Evolutionary conservation across 1,140 invertebrate genomes (phyloP).

Genomic region (Cydia amplana): DNA sequence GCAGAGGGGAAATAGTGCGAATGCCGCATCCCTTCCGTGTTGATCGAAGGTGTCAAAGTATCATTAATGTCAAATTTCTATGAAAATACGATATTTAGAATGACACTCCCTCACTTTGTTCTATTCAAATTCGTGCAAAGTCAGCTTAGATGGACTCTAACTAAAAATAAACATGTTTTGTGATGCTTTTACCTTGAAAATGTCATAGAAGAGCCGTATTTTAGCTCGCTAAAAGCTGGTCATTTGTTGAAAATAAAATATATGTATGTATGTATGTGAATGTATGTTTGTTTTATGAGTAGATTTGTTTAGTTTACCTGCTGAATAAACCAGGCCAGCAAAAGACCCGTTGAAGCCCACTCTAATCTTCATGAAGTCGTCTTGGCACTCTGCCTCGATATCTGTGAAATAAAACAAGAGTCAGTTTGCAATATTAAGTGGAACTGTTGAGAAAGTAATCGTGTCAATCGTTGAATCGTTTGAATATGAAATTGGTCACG

Average conservation of each 20-base stretch:
- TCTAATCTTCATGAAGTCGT: slow-evolving; percentile 96
- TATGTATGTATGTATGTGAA: no score
- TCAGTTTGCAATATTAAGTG: background rate
- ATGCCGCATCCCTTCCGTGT: no score
- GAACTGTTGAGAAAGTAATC: background rate
- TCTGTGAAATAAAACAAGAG: slow-evolving; percentile 80
- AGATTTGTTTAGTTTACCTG: slow-evolving; percentile 80
- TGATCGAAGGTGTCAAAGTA: no score
- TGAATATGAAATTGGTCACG: slow-evolving; percentile 3
- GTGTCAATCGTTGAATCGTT: background rate
- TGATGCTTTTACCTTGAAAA: background rate
- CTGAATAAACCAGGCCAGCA: slow-evolving; percentile 92
- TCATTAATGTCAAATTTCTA: no score
- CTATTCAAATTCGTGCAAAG: no score
- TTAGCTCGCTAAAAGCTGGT: no score
- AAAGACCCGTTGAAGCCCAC: slow-evolving; percentile 96
- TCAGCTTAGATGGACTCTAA: no score
- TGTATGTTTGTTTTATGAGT: background rate
- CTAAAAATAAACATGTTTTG: no score
- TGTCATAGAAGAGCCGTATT: background rate
- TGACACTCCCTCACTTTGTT: no score
- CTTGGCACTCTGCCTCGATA: slow-evolving; percentile 96
- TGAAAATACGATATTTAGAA: no score
- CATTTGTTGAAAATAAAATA: no score
- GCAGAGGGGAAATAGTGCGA: no score